phyloP scores from a whole-genome alignment of 64 coral and sea anemone genomes.

The Montipora cactus region DNA sequence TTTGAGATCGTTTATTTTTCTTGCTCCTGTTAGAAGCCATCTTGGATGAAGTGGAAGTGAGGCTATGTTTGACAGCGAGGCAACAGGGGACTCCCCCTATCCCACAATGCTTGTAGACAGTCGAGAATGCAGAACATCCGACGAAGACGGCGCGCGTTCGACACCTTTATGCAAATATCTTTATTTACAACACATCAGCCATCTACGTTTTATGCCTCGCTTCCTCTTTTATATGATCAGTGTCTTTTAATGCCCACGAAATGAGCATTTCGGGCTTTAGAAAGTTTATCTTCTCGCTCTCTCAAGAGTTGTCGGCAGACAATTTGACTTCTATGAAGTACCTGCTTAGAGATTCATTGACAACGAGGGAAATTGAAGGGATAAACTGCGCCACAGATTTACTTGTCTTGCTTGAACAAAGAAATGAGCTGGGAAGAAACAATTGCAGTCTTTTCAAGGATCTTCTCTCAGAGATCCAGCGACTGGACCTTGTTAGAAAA shows the following conservation, averaged over 20 bases:
- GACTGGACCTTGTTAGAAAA: constrained; percentile 19
- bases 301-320: constrained; percentile 2
- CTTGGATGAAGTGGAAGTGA: constrained; percentile 68
- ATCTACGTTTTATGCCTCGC: no score
- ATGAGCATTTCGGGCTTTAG: constrained; percentile 46
- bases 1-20: constrained; percentile 57
- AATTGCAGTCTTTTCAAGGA: constrained; percentile 11
- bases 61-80: constrained; percentile 17
- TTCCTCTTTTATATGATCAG: no score
- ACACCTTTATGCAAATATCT: no score
- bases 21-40: constrained; percentile 81
- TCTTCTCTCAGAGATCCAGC: constrained; percentile 28
- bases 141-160: no score
- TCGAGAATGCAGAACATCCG: no score
- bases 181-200: no score
- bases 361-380: neutral
- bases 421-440: neutral
- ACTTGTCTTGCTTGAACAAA: constrained; percentile 21
- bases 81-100: no score
- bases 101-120: no score
- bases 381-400: neutral
- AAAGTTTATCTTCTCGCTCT: constrained; percentile 40
- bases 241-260: neutral
- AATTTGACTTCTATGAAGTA: constrained; percentile 51
- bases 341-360: constrained; percentile 32